phyloP scores from a whole-genome alignment of 1,140 invertebrate genomes.

The Platorchestia sp. region DNA sequence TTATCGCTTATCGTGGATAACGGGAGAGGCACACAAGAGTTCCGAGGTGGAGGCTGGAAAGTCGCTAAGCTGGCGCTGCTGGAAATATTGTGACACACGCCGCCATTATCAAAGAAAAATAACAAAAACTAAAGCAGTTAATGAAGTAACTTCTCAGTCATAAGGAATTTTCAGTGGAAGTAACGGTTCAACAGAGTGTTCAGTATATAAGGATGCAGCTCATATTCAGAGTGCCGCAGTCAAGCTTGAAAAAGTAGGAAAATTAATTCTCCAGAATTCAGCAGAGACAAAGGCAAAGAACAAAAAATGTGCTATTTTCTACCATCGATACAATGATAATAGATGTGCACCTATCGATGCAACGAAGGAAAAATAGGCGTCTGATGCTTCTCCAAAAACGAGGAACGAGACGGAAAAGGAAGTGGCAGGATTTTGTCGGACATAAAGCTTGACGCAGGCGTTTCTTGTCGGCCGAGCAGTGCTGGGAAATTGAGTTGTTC shows the following conservation, averaged over 20 bases:
- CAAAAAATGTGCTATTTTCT: neutral
- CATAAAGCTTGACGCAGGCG: conserved; percentile 30
- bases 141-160: neutral
- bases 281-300: neutral
- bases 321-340: neutral
- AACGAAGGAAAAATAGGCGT: neutral
- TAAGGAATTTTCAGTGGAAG: neutral
- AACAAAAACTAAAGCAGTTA: neutral
- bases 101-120: neutral
- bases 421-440: conserved; percentile 33
- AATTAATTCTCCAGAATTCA: neutral
- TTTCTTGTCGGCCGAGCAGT: conserved; percentile 31
- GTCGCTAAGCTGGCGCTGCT: neutral
- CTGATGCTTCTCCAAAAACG: neutral
- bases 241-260: neutral
- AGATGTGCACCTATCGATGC: neutral
- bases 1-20: conserved; percentile 43
- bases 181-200: neutral
- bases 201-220: neutral
- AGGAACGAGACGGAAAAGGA: neutral
- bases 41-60: neutral
- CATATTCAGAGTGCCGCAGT: neutral
- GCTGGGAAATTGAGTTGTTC: conserved; percentile 40
- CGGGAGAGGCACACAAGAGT: neutral
- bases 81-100: neutral